A percentile compares a stretch with the other conserved stretches of the same genome.
Evolutionary conservation across 2,797 vertebrate genomes (phyloP).

Genomic region (Pangasius larnaudii): DNA sequence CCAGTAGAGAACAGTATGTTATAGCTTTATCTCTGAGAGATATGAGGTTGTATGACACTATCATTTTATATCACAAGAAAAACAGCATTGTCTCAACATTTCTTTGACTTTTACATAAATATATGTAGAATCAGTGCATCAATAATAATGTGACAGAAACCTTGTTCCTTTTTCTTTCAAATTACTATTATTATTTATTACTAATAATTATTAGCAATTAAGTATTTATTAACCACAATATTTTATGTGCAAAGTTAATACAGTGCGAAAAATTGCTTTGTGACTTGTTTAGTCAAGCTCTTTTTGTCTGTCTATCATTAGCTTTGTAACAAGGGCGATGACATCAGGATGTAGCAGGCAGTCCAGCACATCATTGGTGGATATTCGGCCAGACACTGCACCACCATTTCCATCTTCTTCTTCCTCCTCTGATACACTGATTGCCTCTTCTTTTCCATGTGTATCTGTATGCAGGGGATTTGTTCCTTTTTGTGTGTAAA

Average conservation of each 20-base stretch:
- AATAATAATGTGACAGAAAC: background rate
- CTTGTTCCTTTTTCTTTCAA: background rate
- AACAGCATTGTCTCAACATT: background rate
- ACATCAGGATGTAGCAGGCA: constrained; percentile 89
- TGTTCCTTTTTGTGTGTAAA: background rate
- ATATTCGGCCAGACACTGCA: constrained; percentile 63
- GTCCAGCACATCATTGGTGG: constrained; percentile 89
- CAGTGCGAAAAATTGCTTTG: background rate
- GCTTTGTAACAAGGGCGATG: constrained; percentile 78
- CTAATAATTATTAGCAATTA: background rate
- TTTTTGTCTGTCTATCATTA: constrained; percentile 78
- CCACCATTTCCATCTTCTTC: constrained; percentile 45
- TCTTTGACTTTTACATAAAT: background rate
- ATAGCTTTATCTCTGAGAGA: constrained; percentile 15
- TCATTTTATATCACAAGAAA: background rate
- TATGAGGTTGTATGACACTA: background rate
- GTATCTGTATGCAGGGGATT: background rate
- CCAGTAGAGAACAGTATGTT: constrained; percentile 4
- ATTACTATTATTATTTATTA: background rate
- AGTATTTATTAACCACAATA: background rate
- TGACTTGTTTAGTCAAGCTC: constrained; percentile 29
- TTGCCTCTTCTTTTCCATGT: background rate
- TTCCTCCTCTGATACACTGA: background rate
- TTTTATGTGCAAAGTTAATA: background rate
- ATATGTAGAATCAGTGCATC: background rate